Evolutionary conservation across 2,888 invertebrate genomes (phyloP), one percentile per base, ranked within the genome.

Genomic region (Drosophila fulvimacula): DNA sequence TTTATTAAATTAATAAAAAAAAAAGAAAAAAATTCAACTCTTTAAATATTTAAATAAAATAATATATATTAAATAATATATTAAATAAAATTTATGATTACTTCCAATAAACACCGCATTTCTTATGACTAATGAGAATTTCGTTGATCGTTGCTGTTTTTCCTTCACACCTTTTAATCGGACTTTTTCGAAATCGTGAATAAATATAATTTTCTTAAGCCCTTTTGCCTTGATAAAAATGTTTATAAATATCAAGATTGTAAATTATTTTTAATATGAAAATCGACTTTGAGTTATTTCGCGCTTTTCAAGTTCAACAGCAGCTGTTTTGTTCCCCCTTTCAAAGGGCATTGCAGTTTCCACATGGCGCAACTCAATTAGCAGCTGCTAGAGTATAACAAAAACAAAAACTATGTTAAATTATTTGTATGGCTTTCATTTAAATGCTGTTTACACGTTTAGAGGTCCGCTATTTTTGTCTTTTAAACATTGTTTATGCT

Each of bases 261-360:
- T 48, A 57, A 48, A 57, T 48, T 0, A 46, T 34, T 46, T 46
- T 21, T 5, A n/a, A 11, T 32, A 34, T 21, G 17, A 34, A 57
- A 46, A 32, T 5, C n/a, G 32, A 17, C 34, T 48, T 53, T 52
- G 10, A 19, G 21, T 19, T 19, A 51, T 62, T 74, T 73, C 55
- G 62, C 74, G 55, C 69, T 7, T 73, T 68, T 74, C 73, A 74
- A 73, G 69, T 56, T 73, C 63, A 52, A 24, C 38, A 62, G 13
- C 19, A 38, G 38, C 34, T 39, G 41, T 27, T 30, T 6, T 42
- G 15, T 41, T 52, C 5, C 27, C 27, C 27, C 27, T 52, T 41
- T 24, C 46, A 55, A 66, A 69, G 69, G 51, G 79, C 58, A 55
- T 51, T 64, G 34, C 39, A 60, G 48, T 39, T 36, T 48, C 15